phyloP scores from a whole-genome alignment of 1,140 invertebrate genomes.

The Ericerus pela region DNA sequence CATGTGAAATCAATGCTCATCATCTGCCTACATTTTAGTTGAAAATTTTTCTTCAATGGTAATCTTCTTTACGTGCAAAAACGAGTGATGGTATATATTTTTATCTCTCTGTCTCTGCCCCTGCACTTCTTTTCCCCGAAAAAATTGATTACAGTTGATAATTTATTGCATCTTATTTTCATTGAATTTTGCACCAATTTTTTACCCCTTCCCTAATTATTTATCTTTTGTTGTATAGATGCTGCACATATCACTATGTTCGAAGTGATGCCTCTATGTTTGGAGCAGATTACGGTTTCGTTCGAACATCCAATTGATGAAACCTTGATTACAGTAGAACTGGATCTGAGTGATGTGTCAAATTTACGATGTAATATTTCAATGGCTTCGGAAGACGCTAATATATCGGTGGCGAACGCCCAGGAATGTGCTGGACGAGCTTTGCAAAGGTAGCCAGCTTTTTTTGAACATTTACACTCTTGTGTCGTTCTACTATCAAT shows the following conservation, averaged over 20 bases:
- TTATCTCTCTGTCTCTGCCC: too few relatives aligned
- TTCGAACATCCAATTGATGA: slow-evolving; percentile 87
- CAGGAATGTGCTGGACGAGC: slow-evolving; percentile 69
- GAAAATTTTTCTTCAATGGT: too few relatives aligned
- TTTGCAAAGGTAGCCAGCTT: slow-evolving; percentile 68
- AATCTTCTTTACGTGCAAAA: too few relatives aligned
- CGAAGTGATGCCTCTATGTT: slow-evolving; percentile 77
- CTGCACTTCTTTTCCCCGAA: too few relatives aligned
- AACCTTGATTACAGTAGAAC: slow-evolving; percentile 77
- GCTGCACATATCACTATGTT: slow-evolving; percentile 70
- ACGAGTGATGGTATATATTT: too few relatives aligned
- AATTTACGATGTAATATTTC: slow-evolving; percentile 49
- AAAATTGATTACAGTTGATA: too few relatives aligned
- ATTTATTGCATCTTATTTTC: too few relatives aligned
- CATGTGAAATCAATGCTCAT: too few relatives aligned
- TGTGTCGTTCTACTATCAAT: too few relatives aligned
- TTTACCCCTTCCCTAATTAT: background rate
- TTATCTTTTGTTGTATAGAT: slow-evolving; percentile 32
- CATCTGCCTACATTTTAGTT: too few relatives aligned
- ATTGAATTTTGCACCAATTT: too few relatives aligned
- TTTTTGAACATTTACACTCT: too few relatives aligned
- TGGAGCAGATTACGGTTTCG: slow-evolving; percentile 73
- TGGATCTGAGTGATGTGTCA: slow-evolving; percentile 69
- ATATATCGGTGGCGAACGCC: slow-evolving; percentile 37
- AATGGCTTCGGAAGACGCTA: slow-evolving; percentile 38